Evolutionary conservation across 2,888 invertebrate species (phyloP), one percentile per base, ranked within the genome.

Genomic region (Patella depressa): DNA sequence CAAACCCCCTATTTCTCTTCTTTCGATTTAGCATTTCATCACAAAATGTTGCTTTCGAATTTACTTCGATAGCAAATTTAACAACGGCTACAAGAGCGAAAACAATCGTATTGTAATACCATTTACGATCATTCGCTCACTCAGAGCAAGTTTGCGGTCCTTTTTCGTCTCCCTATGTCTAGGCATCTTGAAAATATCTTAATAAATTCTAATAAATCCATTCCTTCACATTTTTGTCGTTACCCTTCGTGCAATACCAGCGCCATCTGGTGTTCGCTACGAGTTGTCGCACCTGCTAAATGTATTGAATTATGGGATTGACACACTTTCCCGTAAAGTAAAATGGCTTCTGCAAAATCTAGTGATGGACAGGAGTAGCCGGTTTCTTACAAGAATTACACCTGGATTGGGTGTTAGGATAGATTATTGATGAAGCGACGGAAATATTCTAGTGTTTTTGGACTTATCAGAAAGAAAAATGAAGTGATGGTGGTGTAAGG

Each of bases 281-380:
- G 78, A 78, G 78, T 78, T 72, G 72, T 15, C 54, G 74, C 75
- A 53, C 75, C 72, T 78, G 55, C 9, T 34, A 77, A 54, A 45
- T 45, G 45, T 45, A 9, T 53, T 75, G 89, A 84, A 90, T 89
- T 88, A 71, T 89, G 90, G 90, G 90, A 87, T 86, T 88, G 89
- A 88, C 89, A 88, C 89, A 89, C 86, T 89, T 90, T 86, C 77
- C 79, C 72, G 78, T 77, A 79, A 82, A 85, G 83, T 85, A 90
- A 89, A 86, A 90, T 90, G 90, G 90, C 90, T 86, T 86, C 88
- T 81, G 80, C 79, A 80, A 79, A 83, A 81, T 71, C 45, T 45
- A 45, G 34, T 55, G 73, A 53, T 29, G 72, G 73, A 73, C 75
- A 69, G 55, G 72, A 73, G 75, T 72, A 80, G 76, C 78, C 73